Evolutionary conservation across 2,888 invertebrate species (phyloP), one percentile per base, ranked within the genome.

Genomic region (Oeneis ivallda): DNA sequence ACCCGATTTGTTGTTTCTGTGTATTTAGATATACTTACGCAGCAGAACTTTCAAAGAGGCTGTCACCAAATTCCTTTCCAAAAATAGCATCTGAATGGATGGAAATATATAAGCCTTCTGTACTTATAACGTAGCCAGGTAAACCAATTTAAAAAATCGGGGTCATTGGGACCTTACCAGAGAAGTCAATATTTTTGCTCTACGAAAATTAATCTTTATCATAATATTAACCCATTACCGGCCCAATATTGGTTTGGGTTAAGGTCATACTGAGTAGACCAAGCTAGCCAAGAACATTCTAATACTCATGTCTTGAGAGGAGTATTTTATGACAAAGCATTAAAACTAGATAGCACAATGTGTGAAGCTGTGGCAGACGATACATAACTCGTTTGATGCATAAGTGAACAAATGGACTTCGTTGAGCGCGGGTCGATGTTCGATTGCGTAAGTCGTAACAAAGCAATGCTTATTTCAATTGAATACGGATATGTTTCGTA

Each of bases 391-490:
- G 84, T 87, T 87, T 85, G 88, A 88, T 87, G 87, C 87, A 85
- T 87, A 87, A 84, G 84, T 84, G 85, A 87, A 87, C 85, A 84
- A 87, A 86, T 83, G 80, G 81, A 80, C 82, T 82, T 75, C 78
- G 77, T 76, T 73, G 77, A 74, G 71, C 75, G 72, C 77, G 82
- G 91, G 88, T 89, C 89, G 86, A 82, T 82, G 89, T 81, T 83
- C 82, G 81, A 80, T 90, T 88, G 85, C 85, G 83, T 85, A 56
- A 56, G 56, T 41, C 56, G 56, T 56, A 87, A 89, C 85, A 83
- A 84, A 82, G 86, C 85, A 86, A 88, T 89, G 86, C 84, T 84
- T 86, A 85, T 87, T 87, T 86, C 86, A 89, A 89, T 88, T 88
- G 85, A 81, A 82, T 82, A 85, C 79, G 80, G 83, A 87, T 85